Percentiles rank a stretch among this genome's conserved stretches.
Conservation (phyloP, 1,140 invertebrate genomes). For the Adoxophyes honmai region DNA sequence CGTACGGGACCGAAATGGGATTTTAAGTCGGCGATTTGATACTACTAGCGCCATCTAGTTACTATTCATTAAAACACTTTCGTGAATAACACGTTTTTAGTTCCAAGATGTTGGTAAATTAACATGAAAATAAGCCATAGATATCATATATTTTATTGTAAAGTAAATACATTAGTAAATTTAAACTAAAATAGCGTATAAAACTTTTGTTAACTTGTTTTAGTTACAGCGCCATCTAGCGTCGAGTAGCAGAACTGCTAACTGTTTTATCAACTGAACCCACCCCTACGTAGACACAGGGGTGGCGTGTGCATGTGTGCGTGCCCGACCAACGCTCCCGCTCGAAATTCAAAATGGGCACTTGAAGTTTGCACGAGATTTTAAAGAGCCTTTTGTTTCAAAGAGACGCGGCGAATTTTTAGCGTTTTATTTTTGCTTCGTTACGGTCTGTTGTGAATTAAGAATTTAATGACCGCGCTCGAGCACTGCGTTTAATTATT, state of each 20-base stretch:
- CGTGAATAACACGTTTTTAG: no score
- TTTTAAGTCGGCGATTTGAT: constrained; percentile 21
- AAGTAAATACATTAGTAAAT: background rate
- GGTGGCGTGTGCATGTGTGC: constrained; percentile 38
- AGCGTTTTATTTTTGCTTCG: constrained; percentile 13
- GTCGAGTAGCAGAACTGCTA: constrained; percentile 35
- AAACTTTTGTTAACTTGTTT: background rate
- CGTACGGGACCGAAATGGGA: constrained; percentile 42
- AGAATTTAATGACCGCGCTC: constrained; percentile 6
- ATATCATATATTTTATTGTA: background rate
- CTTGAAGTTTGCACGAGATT: constrained; percentile 15
- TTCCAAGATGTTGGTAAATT: no score
- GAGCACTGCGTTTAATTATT: no score
- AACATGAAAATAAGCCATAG: no score
- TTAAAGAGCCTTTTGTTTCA: constrained; percentile 14
- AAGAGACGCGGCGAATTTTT: constrained; percentile 6
- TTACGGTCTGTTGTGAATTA: constrained; percentile 14
- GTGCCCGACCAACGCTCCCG: constrained; percentile 20
- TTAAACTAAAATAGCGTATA: background rate
- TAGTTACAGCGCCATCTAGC: constrained; percentile 40
- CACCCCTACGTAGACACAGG: constrained; percentile 15
- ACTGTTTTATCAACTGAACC: constrained; percentile 49
- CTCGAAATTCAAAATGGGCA: constrained; percentile 17
- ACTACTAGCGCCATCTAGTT: constrained; percentile 47
- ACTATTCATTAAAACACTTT: background rate